Base-by-base conservation (phyloP, 2,888 invertebrate species). In the Caenorhabditis plicata region DNA sequence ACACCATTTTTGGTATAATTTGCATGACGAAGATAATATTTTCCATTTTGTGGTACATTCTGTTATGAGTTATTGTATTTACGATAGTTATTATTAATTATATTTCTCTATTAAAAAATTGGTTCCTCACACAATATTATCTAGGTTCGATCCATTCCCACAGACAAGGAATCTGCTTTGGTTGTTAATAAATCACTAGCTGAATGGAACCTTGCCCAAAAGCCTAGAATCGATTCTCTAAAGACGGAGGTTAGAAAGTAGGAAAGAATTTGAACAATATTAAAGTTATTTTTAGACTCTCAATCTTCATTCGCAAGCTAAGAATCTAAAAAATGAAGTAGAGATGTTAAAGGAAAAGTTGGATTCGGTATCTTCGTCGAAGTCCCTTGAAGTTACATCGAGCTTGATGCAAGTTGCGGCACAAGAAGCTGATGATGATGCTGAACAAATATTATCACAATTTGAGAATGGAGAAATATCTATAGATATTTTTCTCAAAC, bases 391-490 rank as follows among this genome's bases (percentile, higher is more conserved):
- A 74, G 90, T 91, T 22, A 89, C 91, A 0, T 85, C 91, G 61
- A 93, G 92, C 0, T 83, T 94, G 40, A 85, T 96, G 13, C 91
- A 93, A 85, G 88, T 93, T 9, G 89, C 92, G 11, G 90, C 92
- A 23, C 90, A 92, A 27, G 90, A 93, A 84, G 88, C 89, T 48
- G 96, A 96, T 82, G 94, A 95, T 80, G 88, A 91, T 79, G 90
- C 93, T 0, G 96, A 96, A 82, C 87, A 19, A 1, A 20, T 62
- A 2, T 23, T 43, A 15, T 33, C 32, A 1, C 47, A 50, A 20
- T 52, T 52, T 29, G 52, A 56, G 51, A 47, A 53, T 15, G 53
- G 50, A 13, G 80, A 88, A 47, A 85, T 89, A 7, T 84, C 85
- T 43, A 83, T 87, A 1, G 95, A 94, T 19, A 87, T 88, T 57